Evolutionary conservation across 2,113 vertebrate species (phyloP).

Genomic region (Strigops habroptila): DNA sequence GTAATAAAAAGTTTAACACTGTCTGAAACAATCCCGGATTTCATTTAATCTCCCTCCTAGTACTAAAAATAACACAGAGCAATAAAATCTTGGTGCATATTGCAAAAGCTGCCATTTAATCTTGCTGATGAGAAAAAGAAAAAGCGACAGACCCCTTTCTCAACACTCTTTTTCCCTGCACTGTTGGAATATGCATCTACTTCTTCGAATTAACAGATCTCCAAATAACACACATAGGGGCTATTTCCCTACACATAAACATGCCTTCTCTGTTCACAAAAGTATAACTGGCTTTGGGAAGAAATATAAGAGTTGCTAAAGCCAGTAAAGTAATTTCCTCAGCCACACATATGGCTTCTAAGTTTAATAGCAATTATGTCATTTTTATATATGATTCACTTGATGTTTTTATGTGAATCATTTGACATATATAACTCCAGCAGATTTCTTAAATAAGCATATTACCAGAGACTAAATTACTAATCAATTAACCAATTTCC

Average conservation of each 20-base stretch:
- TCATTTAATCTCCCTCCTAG: slow-evolving; percentile 49
- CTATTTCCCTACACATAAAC: slow-evolving; percentile 64
- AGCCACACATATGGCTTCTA: slow-evolving; percentile 67
- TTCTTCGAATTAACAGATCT: slow-evolving; percentile 58
- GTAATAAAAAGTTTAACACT: slow-evolving; percentile 64
- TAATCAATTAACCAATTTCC: slow-evolving; percentile 59
- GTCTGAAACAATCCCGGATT: slow-evolving; percentile 64
- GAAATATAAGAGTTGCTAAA: slow-evolving; percentile 64
- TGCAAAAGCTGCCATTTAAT: neutral
- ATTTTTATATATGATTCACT: slow-evolving; percentile 66
- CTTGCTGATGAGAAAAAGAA: slow-evolving; percentile 26
- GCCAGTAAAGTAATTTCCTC: slow-evolving; percentile 61
- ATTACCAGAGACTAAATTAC: slow-evolving; percentile 53
- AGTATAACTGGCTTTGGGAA: slow-evolving; percentile 62
- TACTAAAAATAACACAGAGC: slow-evolving; percentile 64
- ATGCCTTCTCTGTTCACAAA: slow-evolving; percentile 55
- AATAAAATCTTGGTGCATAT: slow-evolving; percentile 53
- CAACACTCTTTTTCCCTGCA: slow-evolving; percentile 21
- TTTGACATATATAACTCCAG: slow-evolving; percentile 62
- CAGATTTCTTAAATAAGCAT: slow-evolving; percentile 66
- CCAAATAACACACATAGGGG: slow-evolving; percentile 58
- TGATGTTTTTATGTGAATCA: slow-evolving; percentile 64
- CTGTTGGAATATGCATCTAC: slow-evolving; percentile 48
- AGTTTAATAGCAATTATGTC: slow-evolving; percentile 68
- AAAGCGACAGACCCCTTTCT: neutral